Evolutionary conservation across 1,140 invertebrate species (phyloP), one percentile per base, ranked within the genome.

Genomic region (Dolichoris vasculosae): DNA sequence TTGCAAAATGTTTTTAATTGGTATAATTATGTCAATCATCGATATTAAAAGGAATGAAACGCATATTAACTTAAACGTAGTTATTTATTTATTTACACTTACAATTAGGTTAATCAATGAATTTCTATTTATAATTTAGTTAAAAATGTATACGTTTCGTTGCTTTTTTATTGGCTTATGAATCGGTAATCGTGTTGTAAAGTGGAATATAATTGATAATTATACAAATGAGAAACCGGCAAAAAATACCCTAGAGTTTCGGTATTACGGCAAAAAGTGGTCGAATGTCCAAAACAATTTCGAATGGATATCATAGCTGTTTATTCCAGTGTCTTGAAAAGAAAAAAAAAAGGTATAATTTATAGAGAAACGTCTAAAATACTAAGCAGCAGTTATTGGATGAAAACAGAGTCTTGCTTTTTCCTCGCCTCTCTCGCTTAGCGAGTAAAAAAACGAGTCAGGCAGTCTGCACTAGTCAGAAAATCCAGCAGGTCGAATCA

Each of bases 301-400:
- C 20, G 51, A 83, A 35, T 26, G 30, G 63, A 63, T 46, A 75
- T 38, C n/a, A 32, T 55, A 46, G 32, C 40, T 71, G n/a, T 6
- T 38, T 35, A 35, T 26, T 30, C 15, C 43, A 20, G 11, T 67
- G 48, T 73, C 8, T 51, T 30, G 0, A 0, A 26, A 15, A 23
- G 26, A 30, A 46, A n/a, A 0, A 38, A 59, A 71, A 85, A 80
- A 78, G 26, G 69, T 63, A 63, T 85, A 81, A 81, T 85, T 80
- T 85, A 75, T 75, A 82, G 64, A 75, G 69, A 81, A 85, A 64
- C 63, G 2, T n/a, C 55, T 76, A 40, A 51, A 11, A 46, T 30
- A 69, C 0, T 11, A 43, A 73, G 69, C 40, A 67, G 43, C 23
- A 40, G 30, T 64, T 78, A 78, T 38, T 3, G 48, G 76, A 64